Evolutionary conservation across 1,140 invertebrate species (phyloP), one percentile per base, ranked within the genome.

Genomic region (Aphelinus atriplicis): DNA sequence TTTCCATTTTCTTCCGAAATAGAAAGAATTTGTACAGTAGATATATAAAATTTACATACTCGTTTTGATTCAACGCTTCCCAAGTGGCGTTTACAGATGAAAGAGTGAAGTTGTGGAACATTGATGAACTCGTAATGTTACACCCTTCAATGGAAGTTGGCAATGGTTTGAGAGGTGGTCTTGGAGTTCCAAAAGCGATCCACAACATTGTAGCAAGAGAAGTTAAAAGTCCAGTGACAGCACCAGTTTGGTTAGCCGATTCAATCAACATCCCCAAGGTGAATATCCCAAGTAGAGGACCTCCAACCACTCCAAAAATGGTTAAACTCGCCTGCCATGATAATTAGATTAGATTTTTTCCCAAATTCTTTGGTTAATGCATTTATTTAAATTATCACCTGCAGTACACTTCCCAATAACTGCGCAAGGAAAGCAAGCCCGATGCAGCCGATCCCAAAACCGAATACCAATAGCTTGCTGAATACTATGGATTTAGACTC

Each of bases 151-250:
- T 80, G 58, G 76, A 76, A 6, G 78, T 58, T 48, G 79, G 79
- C 46, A 85, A 69, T 26, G 7, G 61, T 26, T 53, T 53, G 2
- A 53, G 57, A 6, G 77, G 48, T 1, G 94, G 94, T 77, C 93
- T 92, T 0, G 95, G 93, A 51, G 91, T 90, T 0, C 95, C 95
- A 84, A 97, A 96, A 65, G 94, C 95, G 72, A 96, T 93, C 94
- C 94, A 96, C 10, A 96, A 89, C 10, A 92, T 92, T 70, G 96
- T 84, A 0, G 87, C 84, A 61, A 98, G 85, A 5, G 94, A 92
- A 7, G 84, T 80, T 1, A 93, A 10, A 6, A 95, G 84, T 0
- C 92, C 94, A 6, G 86, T 80, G 26, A 95, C 86, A 1, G 92
- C 92, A 63, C 96, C 95, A 90, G 77, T 86, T 84, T 94, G 87